phyloP scores from a whole-genome alignment of 2,888 invertebrate species.

The Himalopsyche tibetana region DNA sequence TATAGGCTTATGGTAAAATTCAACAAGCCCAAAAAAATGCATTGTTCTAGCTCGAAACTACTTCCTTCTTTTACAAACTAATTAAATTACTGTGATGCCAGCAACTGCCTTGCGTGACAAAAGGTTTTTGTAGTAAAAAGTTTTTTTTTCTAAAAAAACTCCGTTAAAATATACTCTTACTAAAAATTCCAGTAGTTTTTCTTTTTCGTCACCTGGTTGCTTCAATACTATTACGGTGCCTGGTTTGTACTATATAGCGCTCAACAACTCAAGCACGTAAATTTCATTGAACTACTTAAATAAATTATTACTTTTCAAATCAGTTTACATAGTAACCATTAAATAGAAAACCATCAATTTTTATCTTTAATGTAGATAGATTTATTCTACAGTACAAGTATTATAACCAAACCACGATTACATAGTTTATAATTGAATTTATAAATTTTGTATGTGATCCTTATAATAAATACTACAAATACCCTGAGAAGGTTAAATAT shows the following conservation, averaged over 20 bases:
- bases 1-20: no score
- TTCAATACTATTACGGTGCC: conserved; percentile 3
- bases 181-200: conserved; percentile 20
- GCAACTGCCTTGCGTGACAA: conserved; percentile 37
- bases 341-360: no score
- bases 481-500: no score
- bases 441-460: no score
- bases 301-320: neutral
- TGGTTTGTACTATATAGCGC: neutral
- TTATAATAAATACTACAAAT: no score
- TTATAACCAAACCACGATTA: no score
- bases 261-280: neutral
- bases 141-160: conserved; percentile 32
- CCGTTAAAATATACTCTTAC: conserved; percentile 26
- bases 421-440: no score
- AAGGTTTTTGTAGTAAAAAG: conserved; percentile 33
- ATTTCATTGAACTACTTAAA: neutral
- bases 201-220: conserved; percentile 34
- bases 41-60: neutral
- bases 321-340: no score
- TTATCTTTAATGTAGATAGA: no score
- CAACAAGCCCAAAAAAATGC: no score
- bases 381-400: no score
- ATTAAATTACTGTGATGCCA: conserved; percentile 24
- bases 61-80: conserved; percentile 18